These are phyloP conservation scores for Cydia fagiglandana DNA, from an alignment of 1,140 invertebrate genomes.

Conservation along the genomic window DNA sequence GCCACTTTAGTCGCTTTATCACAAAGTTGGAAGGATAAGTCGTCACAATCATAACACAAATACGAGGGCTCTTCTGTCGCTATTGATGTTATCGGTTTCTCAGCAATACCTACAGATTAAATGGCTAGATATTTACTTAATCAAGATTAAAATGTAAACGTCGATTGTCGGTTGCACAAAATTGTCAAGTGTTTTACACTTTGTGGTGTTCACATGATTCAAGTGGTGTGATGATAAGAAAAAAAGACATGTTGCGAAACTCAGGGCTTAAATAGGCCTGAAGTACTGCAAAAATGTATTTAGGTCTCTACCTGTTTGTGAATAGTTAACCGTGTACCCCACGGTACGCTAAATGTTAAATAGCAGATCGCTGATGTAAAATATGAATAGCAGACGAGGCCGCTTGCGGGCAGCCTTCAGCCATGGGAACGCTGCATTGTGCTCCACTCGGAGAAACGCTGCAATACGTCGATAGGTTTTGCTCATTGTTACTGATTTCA, in stretches of 20 bases:
- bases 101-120: conserved; percentile 5
- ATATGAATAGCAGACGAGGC: conserved; percentile 48
- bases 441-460: conserved; percentile 39
- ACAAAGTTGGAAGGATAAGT: conserved; percentile 13
- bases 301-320: too few species aligned
- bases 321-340: too few species aligned
- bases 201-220: neutral
- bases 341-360: neutral
- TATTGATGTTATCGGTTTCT: conserved; percentile 11
- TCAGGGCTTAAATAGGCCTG: too few species aligned
- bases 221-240: conserved; percentile 6
- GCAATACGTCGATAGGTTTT: conserved; percentile 53
- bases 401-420: conserved; percentile 41
- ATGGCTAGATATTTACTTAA: conserved; percentile 16
- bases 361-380: conserved; percentile 37
- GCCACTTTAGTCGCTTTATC: neutral
- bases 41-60: conserved; percentile 21
- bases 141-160: neutral
- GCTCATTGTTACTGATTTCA: conserved; percentile 49
- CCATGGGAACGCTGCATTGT: conserved; percentile 53
- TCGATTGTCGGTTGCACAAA: neutral
- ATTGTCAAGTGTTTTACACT: neutral
- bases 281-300: neutral
- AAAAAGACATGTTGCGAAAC: too few species aligned
- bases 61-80: conserved; percentile 11